A percentile compares a stretch with the other conserved stretches of the same genome.
Evolutionary conservation across 2,888 invertebrate genomes (phyloP).

Genomic region (Colostygia pectinataria): DNA sequence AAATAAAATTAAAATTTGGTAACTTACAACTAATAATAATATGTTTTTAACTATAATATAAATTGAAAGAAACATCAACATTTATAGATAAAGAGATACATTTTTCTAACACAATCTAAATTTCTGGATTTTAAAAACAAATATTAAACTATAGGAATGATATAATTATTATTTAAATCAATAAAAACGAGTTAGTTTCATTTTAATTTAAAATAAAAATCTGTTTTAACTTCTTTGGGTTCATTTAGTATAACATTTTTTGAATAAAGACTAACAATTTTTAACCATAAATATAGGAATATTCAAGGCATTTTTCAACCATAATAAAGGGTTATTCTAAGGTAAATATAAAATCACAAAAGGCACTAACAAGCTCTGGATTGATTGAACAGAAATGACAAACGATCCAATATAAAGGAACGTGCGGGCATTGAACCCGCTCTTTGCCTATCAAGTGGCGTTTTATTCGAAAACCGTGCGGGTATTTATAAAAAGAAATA

Average conservation of each 20-base stretch:
- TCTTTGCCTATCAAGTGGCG: too few relatives aligned
- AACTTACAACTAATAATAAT: constrained; percentile 8
- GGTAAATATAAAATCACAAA: constrained; percentile 13
- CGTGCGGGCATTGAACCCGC: too few relatives aligned
- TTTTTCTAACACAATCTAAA: constrained; percentile 22
- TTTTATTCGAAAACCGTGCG: too few relatives aligned
- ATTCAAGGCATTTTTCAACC: not conserved
- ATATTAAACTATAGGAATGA: constrained; percentile 61
- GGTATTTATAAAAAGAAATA: too few relatives aligned
- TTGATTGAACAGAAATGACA: constrained; percentile 9
- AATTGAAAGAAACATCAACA: constrained; percentile 28
- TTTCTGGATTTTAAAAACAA: constrained; percentile 42
- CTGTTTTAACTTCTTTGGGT: constrained; percentile 41
- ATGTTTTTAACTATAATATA: constrained; percentile 5
- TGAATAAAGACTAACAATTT: not conserved
- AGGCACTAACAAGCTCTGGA: constrained; percentile 38
- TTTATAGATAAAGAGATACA: constrained; percentile 15
- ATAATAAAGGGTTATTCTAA: not conserved
- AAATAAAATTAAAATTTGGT: constrained; percentile 5
- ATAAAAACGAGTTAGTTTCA: constrained; percentile 15
- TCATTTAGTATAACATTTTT: constrained; percentile 2
- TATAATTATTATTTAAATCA: constrained; percentile 31
- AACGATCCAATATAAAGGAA: too few relatives aligned
- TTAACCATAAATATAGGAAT: not conserved
- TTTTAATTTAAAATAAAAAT: constrained; percentile 14